Evolutionary conservation across 1,140 invertebrate species (phyloP).

Genomic region (Drosophila leontia): DNA sequence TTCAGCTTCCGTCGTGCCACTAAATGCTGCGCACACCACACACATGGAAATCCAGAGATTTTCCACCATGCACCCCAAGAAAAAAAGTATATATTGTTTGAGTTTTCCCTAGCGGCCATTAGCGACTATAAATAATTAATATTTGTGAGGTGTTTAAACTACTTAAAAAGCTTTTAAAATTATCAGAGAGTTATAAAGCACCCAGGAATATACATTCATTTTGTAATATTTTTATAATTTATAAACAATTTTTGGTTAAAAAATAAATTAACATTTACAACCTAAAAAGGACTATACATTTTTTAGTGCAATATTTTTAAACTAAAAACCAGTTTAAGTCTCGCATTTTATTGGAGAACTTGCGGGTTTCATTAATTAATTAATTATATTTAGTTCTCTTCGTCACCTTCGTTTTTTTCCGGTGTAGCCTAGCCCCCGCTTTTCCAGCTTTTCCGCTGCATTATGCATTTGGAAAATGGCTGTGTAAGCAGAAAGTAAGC

Average conservation of each 20-base stretch:
- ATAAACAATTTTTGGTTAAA: neutral
- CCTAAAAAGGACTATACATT: no score
- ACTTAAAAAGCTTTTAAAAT: neutral
- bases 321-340: neutral
- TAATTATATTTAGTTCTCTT: neutral
- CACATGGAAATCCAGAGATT: conserved; percentile 32
- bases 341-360: neutral
- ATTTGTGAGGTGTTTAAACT: no score
- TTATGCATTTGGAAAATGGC: conserved; percentile 77
- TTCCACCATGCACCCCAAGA: conserved; percentile 4
- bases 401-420: neutral
- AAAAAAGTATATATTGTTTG: neutral
- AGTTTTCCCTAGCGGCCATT: neutral
- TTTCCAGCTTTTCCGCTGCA: conserved; percentile 40
- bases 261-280: neutral
- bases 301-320: no score
- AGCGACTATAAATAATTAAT: neutral
- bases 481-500: conserved; percentile 71
- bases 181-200: neutral
- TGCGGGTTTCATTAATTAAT: no score
- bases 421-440: neutral
- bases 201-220: neutral
- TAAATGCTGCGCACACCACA: conserved; percentile 62
- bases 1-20: conserved; percentile 31
- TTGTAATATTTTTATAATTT: no score